phyloP scores from a whole-genome alignment of 2,797 vertebrate species.

The Petrocephalus schoutedeni region DNA sequence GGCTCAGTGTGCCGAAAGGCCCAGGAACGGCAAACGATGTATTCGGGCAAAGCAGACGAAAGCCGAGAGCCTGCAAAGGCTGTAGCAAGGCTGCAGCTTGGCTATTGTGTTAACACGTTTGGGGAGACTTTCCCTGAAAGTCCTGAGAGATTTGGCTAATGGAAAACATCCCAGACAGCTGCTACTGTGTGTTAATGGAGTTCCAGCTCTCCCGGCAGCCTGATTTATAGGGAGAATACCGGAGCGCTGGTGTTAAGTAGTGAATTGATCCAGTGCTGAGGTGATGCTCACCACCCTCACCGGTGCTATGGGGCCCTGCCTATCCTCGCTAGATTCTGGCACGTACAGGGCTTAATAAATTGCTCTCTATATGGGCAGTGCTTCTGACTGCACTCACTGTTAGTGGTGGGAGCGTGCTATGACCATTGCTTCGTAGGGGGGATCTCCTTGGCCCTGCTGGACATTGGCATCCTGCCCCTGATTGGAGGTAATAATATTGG shows the following conservation, averaged over 20 bases:
- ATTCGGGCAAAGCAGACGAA: not conserved
- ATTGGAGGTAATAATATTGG: not conserved
- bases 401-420: not conserved
- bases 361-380: not conserved
- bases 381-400: not conserved
- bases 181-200: conserved; percentile 33
- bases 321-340: not conserved
- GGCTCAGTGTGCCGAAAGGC: not conserved
- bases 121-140: not conserved
- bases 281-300: not conserved
- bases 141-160: conserved; percentile 7
- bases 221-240: conserved; percentile 31
- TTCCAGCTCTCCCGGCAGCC: conserved; percentile 32
- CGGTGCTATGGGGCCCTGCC: not conserved
- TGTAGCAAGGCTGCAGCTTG: not conserved
- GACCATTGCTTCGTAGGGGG: not conserved
- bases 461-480: not conserved
- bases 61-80: not conserved
- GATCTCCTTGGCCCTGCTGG: not conserved
- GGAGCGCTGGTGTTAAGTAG: not conserved
- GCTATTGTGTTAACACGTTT: conserved; percentile 1
- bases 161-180: not conserved
- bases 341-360: not conserved
- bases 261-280: not conserved
- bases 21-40: not conserved